These are phyloP conservation scores for Cephonodes hylas DNA, from an alignment of 2,888 invertebrate genomes.

Conservation along the genomic window DNA sequence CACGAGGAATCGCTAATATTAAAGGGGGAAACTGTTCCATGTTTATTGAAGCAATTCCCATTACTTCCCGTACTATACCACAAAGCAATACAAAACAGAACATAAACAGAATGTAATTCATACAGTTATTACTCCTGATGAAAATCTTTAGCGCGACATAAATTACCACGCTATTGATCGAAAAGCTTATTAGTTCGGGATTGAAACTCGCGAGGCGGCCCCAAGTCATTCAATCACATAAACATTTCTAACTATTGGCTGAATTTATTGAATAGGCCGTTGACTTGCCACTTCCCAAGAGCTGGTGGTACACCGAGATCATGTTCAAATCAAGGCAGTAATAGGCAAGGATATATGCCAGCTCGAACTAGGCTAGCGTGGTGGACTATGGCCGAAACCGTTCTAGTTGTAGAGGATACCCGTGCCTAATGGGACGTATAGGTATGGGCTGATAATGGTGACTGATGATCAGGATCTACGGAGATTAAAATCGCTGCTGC, in stretches of 20 bases:
- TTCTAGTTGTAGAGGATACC: too few species aligned
- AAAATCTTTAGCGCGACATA: slow-evolving; percentile 43
- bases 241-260: slow-evolving; percentile 43
- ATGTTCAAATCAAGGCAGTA: too few species aligned
- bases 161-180: slow-evolving; percentile 43
- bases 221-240: slow-evolving; percentile 36
- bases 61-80: not conserved
- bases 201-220: slow-evolving; percentile 27
- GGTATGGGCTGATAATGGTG: too few species aligned
- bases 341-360: too few species aligned
- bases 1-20: too few species aligned
- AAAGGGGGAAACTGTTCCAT: not conserved
- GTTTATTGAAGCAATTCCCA: not conserved
- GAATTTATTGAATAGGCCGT: slow-evolving; percentile 45
- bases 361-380: too few species aligned
- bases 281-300: slow-evolving; percentile 12
- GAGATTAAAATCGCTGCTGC: too few species aligned
- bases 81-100: not conserved
- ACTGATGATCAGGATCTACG: too few species aligned
- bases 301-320: not conserved
- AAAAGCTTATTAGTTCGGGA: slow-evolving; percentile 38
- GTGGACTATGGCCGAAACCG: too few species aligned
- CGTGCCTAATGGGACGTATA: too few species aligned
- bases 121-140: slow-evolving; percentile 37
- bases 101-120: not conserved